These are phyloP conservation scores for Macroramphosus scolopax DNA, from an alignment of 2,797 vertebrate genomes.

Conservation along the genomic window DNA sequence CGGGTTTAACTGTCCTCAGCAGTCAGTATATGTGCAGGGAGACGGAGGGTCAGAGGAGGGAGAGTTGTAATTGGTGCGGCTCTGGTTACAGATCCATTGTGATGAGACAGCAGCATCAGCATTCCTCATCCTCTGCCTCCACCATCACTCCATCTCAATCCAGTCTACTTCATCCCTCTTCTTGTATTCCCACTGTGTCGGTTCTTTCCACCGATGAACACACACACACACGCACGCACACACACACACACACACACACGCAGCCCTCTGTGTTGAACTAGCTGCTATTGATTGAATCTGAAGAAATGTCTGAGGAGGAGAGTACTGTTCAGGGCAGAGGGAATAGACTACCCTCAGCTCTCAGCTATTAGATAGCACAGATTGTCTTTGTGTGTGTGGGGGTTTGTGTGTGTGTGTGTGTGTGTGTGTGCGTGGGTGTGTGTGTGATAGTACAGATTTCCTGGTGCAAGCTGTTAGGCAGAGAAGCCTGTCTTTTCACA, in stretches of 20 bases:
- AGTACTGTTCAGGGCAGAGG: constrained; percentile 55
- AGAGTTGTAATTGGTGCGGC: constrained; percentile 1
- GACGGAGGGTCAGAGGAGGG: constrained; percentile 3
- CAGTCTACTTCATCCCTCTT: constrained; percentile 19
- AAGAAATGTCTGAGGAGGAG: constrained; percentile 65
- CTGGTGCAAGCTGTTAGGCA: constrained; percentile 55
- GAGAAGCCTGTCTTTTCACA: constrained; percentile 63
- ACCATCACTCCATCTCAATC: constrained; percentile 37
- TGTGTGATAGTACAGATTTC: constrained; percentile 61
- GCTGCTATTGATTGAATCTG: constrained; percentile 75
- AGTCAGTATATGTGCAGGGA: too few relatives aligned
- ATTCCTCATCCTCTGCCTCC: constrained; percentile 26
- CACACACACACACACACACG: constrained; percentile 7
- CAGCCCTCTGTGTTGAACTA: constrained; percentile 32
- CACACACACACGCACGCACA: constrained; percentile 7
- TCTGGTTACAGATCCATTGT: constrained; percentile 21
- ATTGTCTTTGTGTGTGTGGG: constrained; percentile 40
- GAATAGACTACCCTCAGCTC: constrained; percentile 57
- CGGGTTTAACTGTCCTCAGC: too few relatives aligned
- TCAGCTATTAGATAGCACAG: constrained; percentile 60
- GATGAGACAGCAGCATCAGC: constrained; percentile 28
- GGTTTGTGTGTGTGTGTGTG: constrained; percentile 19
- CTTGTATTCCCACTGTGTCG: constrained; percentile 17
- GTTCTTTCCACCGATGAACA: too few relatives aligned
- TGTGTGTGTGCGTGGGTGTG: too few relatives aligned